Evolutionary conservation across 1,140 invertebrate species (phyloP).

Genomic region (Polypedilum pembai): DNA sequence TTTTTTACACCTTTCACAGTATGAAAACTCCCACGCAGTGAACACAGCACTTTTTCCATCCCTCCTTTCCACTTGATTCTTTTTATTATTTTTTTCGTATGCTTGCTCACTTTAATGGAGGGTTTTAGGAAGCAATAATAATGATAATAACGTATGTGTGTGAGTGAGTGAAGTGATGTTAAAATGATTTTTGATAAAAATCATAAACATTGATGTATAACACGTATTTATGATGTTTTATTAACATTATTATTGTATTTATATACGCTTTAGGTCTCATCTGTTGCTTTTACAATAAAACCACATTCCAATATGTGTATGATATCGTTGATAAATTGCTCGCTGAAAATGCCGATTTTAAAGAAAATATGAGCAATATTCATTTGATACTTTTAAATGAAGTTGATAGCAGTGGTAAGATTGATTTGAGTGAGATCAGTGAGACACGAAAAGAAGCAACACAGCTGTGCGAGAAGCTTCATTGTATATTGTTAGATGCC

Average conservation of each 20-base stretch:
- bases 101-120: no score
- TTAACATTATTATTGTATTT: no score
- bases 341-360: conserved; percentile 18
- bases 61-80: no score
- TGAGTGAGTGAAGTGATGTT: no score
- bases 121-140: no score
- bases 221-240: conserved; percentile 43
- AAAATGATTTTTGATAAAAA: no score
- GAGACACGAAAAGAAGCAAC: neutral
- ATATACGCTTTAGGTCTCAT: conserved; percentile 44
- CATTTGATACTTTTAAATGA: conserved; percentile 9
- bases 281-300: conserved; percentile 27
- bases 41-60: no score
- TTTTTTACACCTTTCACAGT: no score
- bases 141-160: no score
- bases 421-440: conserved; percentile 6
- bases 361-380: conserved; percentile 11
- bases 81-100: no score
- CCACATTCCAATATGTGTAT: conserved; percentile 21
- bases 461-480: neutral
- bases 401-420: conserved; percentile 7
- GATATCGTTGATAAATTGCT: conserved; percentile 16
- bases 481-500: conserved; percentile 7
- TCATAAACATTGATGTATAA: conserved; percentile 44
- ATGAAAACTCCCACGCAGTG: no score